Evolutionary conservation across 2,888 invertebrate genomes (phyloP).

Genomic region (Stenchaetothrips biformis): DNA sequence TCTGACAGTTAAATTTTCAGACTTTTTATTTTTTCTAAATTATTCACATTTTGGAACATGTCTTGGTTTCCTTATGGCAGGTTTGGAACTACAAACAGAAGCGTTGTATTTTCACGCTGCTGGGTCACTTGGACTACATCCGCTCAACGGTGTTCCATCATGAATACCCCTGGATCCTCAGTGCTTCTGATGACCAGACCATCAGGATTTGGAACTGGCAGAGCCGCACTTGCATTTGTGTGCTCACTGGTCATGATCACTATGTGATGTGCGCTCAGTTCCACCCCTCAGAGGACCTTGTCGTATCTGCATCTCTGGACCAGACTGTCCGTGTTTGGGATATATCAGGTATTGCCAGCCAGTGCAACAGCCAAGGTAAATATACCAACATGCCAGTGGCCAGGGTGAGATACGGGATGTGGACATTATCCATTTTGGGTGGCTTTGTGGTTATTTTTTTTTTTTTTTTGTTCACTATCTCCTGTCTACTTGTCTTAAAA

Average conservation of each 20-base stretch:
- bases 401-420: not conserved
- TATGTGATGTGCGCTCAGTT: slow-evolving; percentile 99
- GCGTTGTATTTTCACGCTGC: slow-evolving; percentile 90
- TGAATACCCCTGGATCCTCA: slow-evolving; percentile 98
- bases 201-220: slow-evolving; percentile 99
- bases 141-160: slow-evolving; percentile 98
- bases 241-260: slow-evolving; percentile 95
- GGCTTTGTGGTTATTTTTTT: slow-evolving; percentile 9
- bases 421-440: not conserved
- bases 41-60: not conserved
- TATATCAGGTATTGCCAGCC: slow-evolving; percentile 63
- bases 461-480: not conserved
- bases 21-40: not conserved
- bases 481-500: slow-evolving; percentile 32
- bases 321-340: slow-evolving; percentile 99
- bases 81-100: slow-evolving; percentile 98
- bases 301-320: slow-evolving; percentile 96
- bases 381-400: slow-evolving; percentile 14
- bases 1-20: not conserved
- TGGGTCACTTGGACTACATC: slow-evolving; percentile 98
- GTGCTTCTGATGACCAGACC: slow-evolving; percentile 98
- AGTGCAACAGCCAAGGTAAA: slow-evolving; percentile 28
- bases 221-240: slow-evolving; percentile 91
- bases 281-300: slow-evolving; percentile 92
- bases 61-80: slow-evolving; percentile 42